Base-by-base conservation (phyloP, 2,113 vertebrate genomes). In the Notechis scutatus region DNA sequence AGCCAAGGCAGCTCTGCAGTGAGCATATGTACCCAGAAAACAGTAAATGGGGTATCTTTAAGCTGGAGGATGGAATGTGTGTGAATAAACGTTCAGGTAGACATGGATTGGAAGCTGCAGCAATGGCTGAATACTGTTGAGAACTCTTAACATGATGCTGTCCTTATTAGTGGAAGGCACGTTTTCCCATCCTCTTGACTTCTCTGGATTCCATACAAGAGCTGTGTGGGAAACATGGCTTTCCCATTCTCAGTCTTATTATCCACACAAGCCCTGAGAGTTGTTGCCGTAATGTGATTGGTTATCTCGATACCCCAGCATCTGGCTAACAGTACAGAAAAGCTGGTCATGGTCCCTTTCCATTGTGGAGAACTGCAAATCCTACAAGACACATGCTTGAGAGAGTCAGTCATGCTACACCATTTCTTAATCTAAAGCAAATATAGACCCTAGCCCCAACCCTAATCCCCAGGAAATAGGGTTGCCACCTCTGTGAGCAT, bases 311-410 rank as follows among this genome's bases (percentile, higher is more conserved):
- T 2, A 64, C 34, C 94, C 94, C 89, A 54, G 91, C 85, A 55
- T 39, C 20, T 61, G 93, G 91, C 89, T 39, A 54, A 88, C 91
- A 94, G 93, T 52, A 10, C 52, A 93, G 61, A 86, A 93, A 90
- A 97, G 94, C 85, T 97, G 95, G 5, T 2, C 54, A 18, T 96
- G 95, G 91, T 95, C 91, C 45, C 9, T 45, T 90, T 97, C 96
- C 93, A 97, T 91, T 0, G 55, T 94, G 20, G 11, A 64, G 90
- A 97, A 88, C 29, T 96, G 96, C 10, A 1, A n/a, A 90, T 97
- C 97, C 97, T 98, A 94, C 4, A 0, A 47, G 69, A 52, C 11
- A 57, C 0, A 14, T 0, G 0, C 39, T 81, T 8, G 45, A 61
- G 45, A 54, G 23, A 4, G 3, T 26, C 1, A 52, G 45, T 12